Conservation (phyloP, 2,888 invertebrate species). For the Bembecia ichneumoniformis region DNA sequence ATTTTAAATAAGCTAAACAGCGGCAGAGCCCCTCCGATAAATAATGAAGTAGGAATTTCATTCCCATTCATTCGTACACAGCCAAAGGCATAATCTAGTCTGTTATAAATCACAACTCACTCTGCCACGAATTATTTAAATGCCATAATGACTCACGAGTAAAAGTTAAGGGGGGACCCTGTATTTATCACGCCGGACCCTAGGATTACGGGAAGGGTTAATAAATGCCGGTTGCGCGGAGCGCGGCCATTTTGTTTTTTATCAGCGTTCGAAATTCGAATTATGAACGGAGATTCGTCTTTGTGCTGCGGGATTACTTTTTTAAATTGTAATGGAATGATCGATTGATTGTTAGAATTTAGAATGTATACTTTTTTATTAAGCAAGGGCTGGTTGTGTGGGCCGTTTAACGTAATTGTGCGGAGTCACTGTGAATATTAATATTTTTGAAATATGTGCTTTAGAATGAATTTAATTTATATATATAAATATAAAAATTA, state of each 20-base stretch:
- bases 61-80: not conserved
- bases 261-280: slow-evolving; percentile 53
- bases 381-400: slow-evolving; percentile 12
- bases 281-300: slow-evolving; percentile 53
- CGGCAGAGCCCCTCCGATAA: no score
- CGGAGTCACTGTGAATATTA: slow-evolving; percentile 7
- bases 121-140: slow-evolving; percentile 67
- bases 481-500: no score
- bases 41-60: no score
- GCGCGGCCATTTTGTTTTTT: slow-evolving; percentile 55
- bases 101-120: slow-evolving; percentile 49
- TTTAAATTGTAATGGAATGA: slow-evolving; percentile 24
- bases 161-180: slow-evolving; percentile 52
- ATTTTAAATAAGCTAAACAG: no score
- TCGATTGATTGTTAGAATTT: slow-evolving; percentile 18
- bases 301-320: slow-evolving; percentile 24
- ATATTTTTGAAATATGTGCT: no score
- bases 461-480: no score
- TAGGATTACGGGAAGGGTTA: slow-evolving; percentile 57
- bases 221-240: slow-evolving; percentile 48
- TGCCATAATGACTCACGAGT: slow-evolving; percentile 67
- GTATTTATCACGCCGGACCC: slow-evolving; percentile 57
- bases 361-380: slow-evolving; percentile 10
- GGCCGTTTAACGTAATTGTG: slow-evolving; percentile 12
- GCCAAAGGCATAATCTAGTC: not conserved